Evolutionary conservation across 2,888 invertebrate species (phyloP).

Genomic region (Ochropleura leucogaster): DNA sequence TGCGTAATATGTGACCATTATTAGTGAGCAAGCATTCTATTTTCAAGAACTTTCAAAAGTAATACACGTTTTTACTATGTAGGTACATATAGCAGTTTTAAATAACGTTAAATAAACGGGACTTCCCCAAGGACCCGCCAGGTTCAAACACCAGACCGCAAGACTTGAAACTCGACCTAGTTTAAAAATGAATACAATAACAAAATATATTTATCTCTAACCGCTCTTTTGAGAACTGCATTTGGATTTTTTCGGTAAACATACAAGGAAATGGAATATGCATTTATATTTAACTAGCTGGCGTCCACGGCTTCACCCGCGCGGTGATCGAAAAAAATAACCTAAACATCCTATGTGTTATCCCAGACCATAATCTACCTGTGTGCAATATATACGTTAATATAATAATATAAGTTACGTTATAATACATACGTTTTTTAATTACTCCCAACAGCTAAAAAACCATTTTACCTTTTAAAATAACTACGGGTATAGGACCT

Average conservation of each 20-base stretch:
- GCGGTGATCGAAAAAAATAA: no score
- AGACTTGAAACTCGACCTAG: constrained; percentile 41
- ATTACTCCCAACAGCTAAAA: no score
- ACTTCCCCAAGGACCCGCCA: constrained; percentile 21
- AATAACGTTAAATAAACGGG: constrained; percentile 18
- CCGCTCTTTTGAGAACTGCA: constrained; percentile 30
- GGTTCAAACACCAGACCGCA: constrained; percentile 17
- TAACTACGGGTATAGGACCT: no score
- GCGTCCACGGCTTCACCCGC: no score
- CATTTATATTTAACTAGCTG: background rate
- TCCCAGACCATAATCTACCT: no score
- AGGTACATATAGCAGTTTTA: constrained; percentile 1
- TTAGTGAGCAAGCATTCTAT: background rate
- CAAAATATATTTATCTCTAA: constrained; percentile 39
- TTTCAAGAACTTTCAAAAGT: background rate
- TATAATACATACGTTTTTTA: no score
- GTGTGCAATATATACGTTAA: no score
- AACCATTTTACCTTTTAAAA: no score
- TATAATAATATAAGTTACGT: no score
- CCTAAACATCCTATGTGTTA: no score
- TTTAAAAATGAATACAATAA: constrained; percentile 49
- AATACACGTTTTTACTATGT: background rate
- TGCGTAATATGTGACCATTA: background rate
- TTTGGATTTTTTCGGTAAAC: constrained; percentile 7
- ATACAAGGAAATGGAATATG: background rate